These are phyloP conservation scores for Lepidocolaptes lacrymiger DNA, from an alignment of 2,797 vertebrate genomes.

Conservation along the genomic window DNA sequence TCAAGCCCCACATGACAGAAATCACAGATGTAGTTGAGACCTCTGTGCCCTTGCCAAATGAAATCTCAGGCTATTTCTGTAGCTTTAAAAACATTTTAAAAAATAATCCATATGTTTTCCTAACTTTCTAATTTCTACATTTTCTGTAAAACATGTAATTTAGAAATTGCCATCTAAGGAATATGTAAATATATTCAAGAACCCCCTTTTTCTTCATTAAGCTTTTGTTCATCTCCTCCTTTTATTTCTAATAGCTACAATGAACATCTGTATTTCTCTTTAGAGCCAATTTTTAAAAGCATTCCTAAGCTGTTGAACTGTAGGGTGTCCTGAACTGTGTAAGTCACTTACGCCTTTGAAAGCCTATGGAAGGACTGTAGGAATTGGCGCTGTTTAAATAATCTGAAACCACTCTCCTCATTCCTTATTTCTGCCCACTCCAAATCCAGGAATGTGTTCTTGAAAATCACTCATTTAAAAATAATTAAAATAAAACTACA, in stretches of 20 bases:
- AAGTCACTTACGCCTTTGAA: neutral
- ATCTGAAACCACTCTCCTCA: neutral
- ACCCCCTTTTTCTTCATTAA: neutral
- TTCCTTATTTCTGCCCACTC: neutral
- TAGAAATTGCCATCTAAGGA: neutral
- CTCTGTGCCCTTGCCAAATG: neutral
- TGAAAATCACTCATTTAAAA: constrained; percentile 1
- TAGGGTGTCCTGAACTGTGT: neutral
- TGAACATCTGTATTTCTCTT: constrained; percentile 4
- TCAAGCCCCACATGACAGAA: neutral
- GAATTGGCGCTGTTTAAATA: neutral
- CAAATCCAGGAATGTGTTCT: neutral
- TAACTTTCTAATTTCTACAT: neutral
- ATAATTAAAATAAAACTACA: neutral
- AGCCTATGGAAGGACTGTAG: neutral
- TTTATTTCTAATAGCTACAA: constrained; percentile 1
- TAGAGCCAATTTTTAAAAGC: neutral
- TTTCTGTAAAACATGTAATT: neutral
- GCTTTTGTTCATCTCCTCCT: neutral
- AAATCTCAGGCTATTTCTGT: constrained; percentile 27
- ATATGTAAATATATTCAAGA: constrained; percentile 6
- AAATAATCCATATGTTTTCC: neutral
- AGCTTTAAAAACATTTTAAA: neutral
- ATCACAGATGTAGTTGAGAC: constrained; percentile 1
- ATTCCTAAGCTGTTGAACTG: neutral